Base-by-base conservation (phyloP, 2,888 invertebrate species). In the Nemurella pictetii region DNA sequence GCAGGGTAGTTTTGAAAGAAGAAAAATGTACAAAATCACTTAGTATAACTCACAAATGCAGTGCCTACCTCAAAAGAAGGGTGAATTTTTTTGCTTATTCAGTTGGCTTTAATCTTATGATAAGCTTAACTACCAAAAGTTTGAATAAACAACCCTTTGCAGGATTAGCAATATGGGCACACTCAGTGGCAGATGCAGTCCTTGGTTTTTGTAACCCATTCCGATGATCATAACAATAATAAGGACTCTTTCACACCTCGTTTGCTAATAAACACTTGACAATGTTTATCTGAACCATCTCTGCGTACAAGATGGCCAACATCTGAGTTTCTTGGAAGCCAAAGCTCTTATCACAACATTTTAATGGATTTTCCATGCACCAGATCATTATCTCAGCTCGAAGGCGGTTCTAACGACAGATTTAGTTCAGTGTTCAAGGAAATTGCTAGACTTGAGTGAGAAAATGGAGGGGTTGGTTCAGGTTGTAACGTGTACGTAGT, bases 131-230 rank as follows among this genome's bases (percentile, higher is more conserved):
- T 25, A 75, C 20, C 26, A 75, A 28, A n/a, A 78, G 28, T 30
- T 30, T 78, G 12, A n/a, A 78, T 29, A 7, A 78, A 78, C 78
- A 78, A 78, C 78, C 78, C 78, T 78, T 78, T 29, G 15, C 30
- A 30, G 78, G 78, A 78, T 78, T 78, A 78, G n/a, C 78, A 29
- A 30, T n/a, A 75, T 75, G 75, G 55, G 55, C 20, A 55, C 9
- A 55, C 55, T 55, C 55, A 27, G 9, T 12, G 75, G 28, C 75
- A 75, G 75, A 75, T 75, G 75, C 75, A 75, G 75, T 75, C 28
- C 28, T 25, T 25, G 75, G 9, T 75, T n/a, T n/a, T n/a, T n/a
- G n/a, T 26, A 75, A 75, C 27, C 27, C 75, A 75, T 75, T 55
- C 5, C n/a, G 5, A 75, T 75, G 75, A 25, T 36, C 36, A 15